phyloP scores from a whole-genome alignment of 2,888 invertebrate genomes.

The Malachius bipustulatus region DNA sequence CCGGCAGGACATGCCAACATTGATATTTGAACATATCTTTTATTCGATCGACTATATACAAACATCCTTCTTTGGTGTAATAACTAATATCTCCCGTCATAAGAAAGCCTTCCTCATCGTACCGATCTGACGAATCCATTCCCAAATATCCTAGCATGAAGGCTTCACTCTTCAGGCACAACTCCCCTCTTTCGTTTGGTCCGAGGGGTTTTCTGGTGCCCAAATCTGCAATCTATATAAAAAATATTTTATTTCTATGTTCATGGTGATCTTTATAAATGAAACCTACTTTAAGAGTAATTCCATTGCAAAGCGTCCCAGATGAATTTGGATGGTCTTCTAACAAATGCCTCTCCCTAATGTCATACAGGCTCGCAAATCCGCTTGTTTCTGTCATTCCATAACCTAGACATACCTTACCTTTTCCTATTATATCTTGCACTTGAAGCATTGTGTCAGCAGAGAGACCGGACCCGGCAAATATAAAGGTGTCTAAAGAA shows the following conservation, averaged over 20 bases:
- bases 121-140: conserved; percentile 11
- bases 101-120: conserved; percentile 25
- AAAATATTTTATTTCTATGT: neutral
- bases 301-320: conserved; percentile 6
- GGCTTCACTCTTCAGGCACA: conserved; percentile 36
- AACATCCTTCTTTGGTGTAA: conserved; percentile 25
- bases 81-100: conserved; percentile 27
- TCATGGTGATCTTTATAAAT: conserved; percentile 12
- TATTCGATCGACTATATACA: conserved; percentile 25
- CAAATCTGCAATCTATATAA: conserved; percentile 36
- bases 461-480: conserved; percentile 17
- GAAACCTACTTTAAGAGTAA: conserved; percentile 8
- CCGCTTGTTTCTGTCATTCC: conserved; percentile 35
- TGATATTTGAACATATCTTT: conserved; percentile 29
- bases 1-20: conserved; percentile 27
- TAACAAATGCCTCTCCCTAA: neutral
- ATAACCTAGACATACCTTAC: conserved; percentile 27
- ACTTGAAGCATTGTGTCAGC: conserved; percentile 13
- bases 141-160: conserved; percentile 36
- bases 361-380: conserved; percentile 11
- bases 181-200: conserved; percentile 39
- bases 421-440: conserved; percentile 23
- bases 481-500: conserved; percentile 5
- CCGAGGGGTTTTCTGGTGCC: conserved; percentile 36
- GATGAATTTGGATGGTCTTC: conserved; percentile 3